These are phyloP conservation scores for Tragulus kanchil DNA, from an alignment of 2,113 vertebrate species.

Conservation along the genomic window DNA sequence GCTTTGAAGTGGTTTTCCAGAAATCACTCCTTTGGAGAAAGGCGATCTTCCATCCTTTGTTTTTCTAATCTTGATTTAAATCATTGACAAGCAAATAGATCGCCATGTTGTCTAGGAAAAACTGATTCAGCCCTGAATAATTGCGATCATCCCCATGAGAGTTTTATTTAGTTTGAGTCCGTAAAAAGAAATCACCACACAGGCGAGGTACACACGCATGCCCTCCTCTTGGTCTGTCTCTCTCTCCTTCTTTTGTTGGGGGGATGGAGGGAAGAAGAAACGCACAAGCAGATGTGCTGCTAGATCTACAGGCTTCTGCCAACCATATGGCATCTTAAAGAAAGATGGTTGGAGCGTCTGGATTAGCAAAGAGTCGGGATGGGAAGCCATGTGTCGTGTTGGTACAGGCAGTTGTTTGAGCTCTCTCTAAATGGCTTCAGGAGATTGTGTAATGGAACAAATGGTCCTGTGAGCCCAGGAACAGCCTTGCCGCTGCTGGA, in stretches of 20 bases:
- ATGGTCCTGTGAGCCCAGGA: conserved; percentile 95
- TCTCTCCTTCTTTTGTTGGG: conserved; percentile 87
- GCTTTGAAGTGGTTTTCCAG: conserved; percentile 28
- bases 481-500: conserved; percentile 98
- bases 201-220: not conserved
- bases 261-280: conserved; percentile 93
- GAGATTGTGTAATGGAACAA: conserved; percentile 99
- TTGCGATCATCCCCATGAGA: conserved; percentile 65
- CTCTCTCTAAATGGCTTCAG: conserved; percentile 96
- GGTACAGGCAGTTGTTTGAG: conserved; percentile 98
- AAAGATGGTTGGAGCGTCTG: conserved; percentile 99
- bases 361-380: conserved; percentile 94
- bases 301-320: conserved; percentile 99
- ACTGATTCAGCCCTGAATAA: conserved; percentile 76
- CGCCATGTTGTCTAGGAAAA: conserved; percentile 51
- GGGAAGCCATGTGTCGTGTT: conserved; percentile 97
- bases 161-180: conserved; percentile 80
- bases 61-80: conserved; percentile 80
- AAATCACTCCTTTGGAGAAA: not conserved
- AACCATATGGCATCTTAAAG: conserved; percentile 99
- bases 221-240: conserved; percentile 67
- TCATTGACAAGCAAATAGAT: conserved; percentile 69
- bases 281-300: conserved; percentile 99
- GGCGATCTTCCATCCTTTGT: conserved; percentile 71
- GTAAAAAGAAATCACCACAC: conserved; percentile 66